Evolutionary conservation across 2,113 vertebrate genomes (phyloP).

Genomic region (Embiotoca jacksoni): DNA sequence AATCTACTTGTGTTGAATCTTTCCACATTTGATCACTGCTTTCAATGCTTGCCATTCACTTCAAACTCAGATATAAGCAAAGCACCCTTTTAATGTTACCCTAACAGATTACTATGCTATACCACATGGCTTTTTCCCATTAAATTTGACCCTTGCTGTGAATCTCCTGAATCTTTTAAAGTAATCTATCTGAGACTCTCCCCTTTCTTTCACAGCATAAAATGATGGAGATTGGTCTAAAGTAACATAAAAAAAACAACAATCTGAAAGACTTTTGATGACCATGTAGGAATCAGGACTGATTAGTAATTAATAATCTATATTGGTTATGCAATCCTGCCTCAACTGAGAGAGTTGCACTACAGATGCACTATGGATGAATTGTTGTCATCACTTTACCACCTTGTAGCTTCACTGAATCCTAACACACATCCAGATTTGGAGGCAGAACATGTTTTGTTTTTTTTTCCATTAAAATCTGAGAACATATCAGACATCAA

Average conservation of each 20-base stretch:
- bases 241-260: slow-evolving; percentile 20
- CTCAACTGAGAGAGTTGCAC: slow-evolving; percentile 4
- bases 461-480: neutral
- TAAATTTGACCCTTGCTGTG: neutral
- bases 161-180: neutral
- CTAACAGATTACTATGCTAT: neutral
- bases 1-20: no score
- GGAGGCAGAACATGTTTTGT: neutral
- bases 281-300: neutral
- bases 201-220: neutral
- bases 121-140: neutral
- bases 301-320: neutral
- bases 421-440: neutral
- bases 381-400: slow-evolving; percentile 15
- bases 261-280: neutral
- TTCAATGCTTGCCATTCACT: no score
- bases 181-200: slow-evolving; percentile 10
- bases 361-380: slow-evolving; percentile 20
- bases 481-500: no score
- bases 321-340: neutral
- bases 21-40: no score
- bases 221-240: neutral
- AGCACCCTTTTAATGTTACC: no score
- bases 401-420: neutral
- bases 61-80: no score